phyloP scores from a whole-genome alignment of 2,113 vertebrate genomes.

The Acanthochromis polyacanthus region DNA sequence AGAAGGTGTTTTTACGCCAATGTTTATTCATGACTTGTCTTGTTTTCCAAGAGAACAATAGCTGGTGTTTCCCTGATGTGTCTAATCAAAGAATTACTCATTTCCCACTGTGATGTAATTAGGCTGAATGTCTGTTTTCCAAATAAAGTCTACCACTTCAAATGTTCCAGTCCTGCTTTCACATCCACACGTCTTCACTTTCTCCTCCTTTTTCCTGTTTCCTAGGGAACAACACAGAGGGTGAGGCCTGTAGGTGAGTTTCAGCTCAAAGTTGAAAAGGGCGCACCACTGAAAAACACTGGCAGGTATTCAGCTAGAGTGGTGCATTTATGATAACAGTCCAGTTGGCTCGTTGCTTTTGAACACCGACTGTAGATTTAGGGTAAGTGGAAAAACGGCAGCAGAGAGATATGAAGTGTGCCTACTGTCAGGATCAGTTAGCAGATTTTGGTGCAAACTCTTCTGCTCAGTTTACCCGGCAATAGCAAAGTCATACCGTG shows the following conservation, averaged over 20 bases:
- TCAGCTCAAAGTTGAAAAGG: conserved; percentile 85
- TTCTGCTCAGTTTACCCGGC: conserved; percentile 33
- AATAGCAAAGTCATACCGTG: conserved; percentile 4
- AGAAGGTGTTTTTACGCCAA: too few species aligned
- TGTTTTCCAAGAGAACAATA: conserved; percentile 55
- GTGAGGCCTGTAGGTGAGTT: conserved; percentile 80
- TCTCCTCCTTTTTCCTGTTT: conserved; percentile 81
- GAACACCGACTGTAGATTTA: conserved; percentile 62
- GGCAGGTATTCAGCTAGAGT: conserved; percentile 77
- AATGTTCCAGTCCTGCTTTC: conserved; percentile 21
- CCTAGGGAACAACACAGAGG: conserved; percentile 68
- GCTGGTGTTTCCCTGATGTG: conserved; percentile 22
- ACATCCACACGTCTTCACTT: conserved; percentile 47
- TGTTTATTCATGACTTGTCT: too few species aligned
- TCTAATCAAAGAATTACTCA: conserved; percentile 22
- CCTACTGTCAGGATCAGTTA: conserved; percentile 72
- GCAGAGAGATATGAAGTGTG: conserved; percentile 68
- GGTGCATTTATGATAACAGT: conserved; percentile 66
- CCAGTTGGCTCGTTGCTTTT: conserved; percentile 58
- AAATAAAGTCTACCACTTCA: conserved; percentile 21
- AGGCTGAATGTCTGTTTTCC: conserved; percentile 1
- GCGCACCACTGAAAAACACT: conserved; percentile 64
- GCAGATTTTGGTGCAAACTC: conserved; percentile 30
- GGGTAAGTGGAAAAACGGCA: conserved; percentile 33
- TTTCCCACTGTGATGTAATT: background rate